These are phyloP conservation scores for Bubalus kerabau DNA, from an alignment of 2,113 vertebrate genomes.

Conservation along the genomic window DNA sequence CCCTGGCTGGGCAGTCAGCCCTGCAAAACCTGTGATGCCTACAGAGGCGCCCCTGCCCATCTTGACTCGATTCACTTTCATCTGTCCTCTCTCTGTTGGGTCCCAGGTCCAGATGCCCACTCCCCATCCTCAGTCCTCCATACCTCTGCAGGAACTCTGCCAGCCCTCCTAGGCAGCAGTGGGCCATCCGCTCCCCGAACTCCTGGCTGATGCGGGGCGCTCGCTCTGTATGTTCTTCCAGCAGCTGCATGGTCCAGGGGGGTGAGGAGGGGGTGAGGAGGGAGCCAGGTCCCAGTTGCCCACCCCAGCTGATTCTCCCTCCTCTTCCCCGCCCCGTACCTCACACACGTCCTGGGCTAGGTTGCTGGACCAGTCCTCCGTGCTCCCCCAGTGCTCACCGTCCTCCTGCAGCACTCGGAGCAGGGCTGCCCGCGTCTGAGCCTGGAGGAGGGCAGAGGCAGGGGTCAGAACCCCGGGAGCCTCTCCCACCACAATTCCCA, in stretches of 20 bases:
- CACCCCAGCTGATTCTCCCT: accelerated
- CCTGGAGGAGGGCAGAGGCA: neutral
- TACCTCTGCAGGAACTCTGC: conserved; percentile 92
- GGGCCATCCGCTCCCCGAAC: conserved; percentile 86
- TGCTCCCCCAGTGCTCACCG: conserved; percentile 25
- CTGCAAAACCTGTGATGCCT: neutral
- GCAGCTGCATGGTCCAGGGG: conserved; percentile 76
- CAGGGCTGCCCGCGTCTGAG: conserved; percentile 59
- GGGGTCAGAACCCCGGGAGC: neutral
- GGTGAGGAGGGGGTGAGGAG: neutral
- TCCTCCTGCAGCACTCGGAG: conserved; percentile 64
- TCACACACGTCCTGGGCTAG: conserved; percentile 70
- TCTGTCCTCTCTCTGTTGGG: neutral
- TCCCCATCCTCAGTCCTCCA: accelerated
- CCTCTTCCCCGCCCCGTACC: neutral
- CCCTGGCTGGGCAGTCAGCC: neutral
- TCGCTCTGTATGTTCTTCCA: conserved; percentile 88
- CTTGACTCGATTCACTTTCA: neutral
- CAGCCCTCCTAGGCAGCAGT: conserved; percentile 88
- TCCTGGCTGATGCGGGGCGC: conserved; percentile 87
- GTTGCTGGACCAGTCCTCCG: neutral
- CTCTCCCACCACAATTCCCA: neutral
- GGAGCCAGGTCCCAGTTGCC: neutral
- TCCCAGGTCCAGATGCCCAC: accelerated
- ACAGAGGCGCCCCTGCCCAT: accelerated